Base-by-base conservation (phyloP, 2,888 invertebrate genomes). In the Caenorhabditis virilis region DNA sequence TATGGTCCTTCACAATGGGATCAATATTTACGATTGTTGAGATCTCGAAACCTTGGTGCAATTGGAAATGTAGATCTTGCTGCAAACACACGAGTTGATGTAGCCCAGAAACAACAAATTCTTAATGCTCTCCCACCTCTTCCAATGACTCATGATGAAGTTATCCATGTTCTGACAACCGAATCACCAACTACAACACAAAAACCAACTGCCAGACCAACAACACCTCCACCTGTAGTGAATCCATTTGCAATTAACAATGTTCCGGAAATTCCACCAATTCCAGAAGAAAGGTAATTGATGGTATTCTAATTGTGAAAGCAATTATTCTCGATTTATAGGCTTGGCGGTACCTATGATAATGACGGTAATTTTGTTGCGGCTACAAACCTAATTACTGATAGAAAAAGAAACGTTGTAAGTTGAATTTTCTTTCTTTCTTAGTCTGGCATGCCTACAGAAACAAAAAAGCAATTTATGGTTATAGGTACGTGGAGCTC, bases 101-200 rank as follows among this genome's bases (percentile, higher is more conserved):
- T 47, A 5, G 52, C 55, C 13, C 59, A 65, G 20, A 52, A 55
- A 22, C 65, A 65, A 45, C 52, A 56, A 18, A 48, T 65, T n/a
- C 33, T 67, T 0, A 50, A 54, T 2, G 68, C 63, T 13, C 33
- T 68, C 9, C 68, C 68, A 41, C 68, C 68, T 15, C 52, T 68
- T 22, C 68, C 68, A 13, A 57, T 59, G 62, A 68, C 68, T 41
- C 62, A 68, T 45, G 68, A 68, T 45, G 62, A 68, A 56, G 60
- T 66, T 13, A 60, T 66, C 30, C 45, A 43, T n/a, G 50, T 66
- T 23, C 45, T 66, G 1, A 66, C 66, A 18, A 66, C 66, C 23
- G 53, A 55, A 46, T 49, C 57, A 13, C 66, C 66, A 50, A 60
- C 66, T 5, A 61, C 60, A 0, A 56, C 60, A 2, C n/a, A 30